Evolutionary conservation across 2,113 vertebrate genomes (phyloP).

Genomic region (Columba livia): DNA sequence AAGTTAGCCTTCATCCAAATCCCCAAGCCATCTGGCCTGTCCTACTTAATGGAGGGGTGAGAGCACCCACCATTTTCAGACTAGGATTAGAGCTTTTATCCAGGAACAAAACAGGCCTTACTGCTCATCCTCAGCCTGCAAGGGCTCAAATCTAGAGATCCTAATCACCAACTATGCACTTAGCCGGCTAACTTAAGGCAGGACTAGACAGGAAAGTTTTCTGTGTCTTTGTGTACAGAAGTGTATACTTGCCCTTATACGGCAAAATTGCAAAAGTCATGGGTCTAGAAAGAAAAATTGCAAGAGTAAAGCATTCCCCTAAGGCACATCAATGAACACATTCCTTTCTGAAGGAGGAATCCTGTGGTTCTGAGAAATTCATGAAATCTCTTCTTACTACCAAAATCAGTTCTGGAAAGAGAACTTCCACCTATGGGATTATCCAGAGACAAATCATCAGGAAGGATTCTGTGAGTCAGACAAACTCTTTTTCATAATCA

Average conservation of each 20-base stretch:
- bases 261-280: background rate
- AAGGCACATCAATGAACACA: background rate
- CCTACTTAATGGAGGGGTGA: background rate
- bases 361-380: background rate
- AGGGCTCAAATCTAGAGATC: background rate
- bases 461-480: background rate
- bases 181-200: background rate
- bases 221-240: rapidly evolving
- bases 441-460: background rate
- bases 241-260: background rate
- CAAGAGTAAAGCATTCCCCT: background rate
- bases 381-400: background rate
- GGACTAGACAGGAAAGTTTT: background rate
- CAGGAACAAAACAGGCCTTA: background rate
- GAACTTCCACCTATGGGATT: background rate
- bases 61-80: background rate
- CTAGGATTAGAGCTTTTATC: background rate
- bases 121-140: background rate
- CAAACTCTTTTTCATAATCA: background rate
- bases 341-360: background rate
- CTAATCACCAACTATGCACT: background rate
- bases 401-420: background rate
- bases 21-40: background rate
- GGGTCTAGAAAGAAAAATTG: background rate
- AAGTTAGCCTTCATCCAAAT: background rate